A percentile compares a stretch with the other conserved stretches of the same genome.
Evolutionary conservation across 2,888 invertebrate genomes (phyloP).

Genomic region (Napeogenes sylphis): DNA sequence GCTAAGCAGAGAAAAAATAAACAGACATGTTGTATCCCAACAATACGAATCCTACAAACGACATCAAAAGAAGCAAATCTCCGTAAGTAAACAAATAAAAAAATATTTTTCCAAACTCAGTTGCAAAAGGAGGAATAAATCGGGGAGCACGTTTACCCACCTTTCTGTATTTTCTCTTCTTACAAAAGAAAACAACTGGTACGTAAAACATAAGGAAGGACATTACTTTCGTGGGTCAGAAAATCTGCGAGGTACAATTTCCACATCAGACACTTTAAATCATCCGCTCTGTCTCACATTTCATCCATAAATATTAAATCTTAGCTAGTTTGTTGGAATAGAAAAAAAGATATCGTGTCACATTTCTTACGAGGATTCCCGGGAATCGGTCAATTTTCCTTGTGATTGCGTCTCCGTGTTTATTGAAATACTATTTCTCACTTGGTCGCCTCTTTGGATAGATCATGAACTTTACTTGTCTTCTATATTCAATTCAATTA

Average conservation of each 20-base stretch:
- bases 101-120: conserved; percentile 64
- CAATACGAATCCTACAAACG: conserved; percentile 60
- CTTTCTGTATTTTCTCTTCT: conserved; percentile 62
- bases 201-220: conserved; percentile 72
- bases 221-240: conserved; percentile 75
- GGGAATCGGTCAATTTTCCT: conserved; percentile 75
- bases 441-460: conserved; percentile 52
- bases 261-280: conserved; percentile 76
- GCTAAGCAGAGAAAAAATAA: conserved; percentile 15
- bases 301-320: conserved; percentile 77
- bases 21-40: conserved; percentile 47
- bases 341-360: conserved; percentile 69
- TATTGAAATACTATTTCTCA: conserved; percentile 75
- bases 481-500: conserved; percentile 2
- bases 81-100: conserved; percentile 72
- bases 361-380: conserved; percentile 69
- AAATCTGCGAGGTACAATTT: conserved; percentile 74
- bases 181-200: conserved; percentile 71
- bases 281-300: conserved; percentile 75
- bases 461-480: conserved; percentile 13
- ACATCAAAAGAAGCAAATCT: conserved; percentile 71
- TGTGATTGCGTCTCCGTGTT: conserved; percentile 68
- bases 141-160: conserved; percentile 61
- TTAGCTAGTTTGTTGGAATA: conserved; percentile 64
- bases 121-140: conserved; percentile 68